Evolutionary conservation across 2,797 vertebrate species (phyloP).

Genomic region (Phoebastria nigripes): DNA sequence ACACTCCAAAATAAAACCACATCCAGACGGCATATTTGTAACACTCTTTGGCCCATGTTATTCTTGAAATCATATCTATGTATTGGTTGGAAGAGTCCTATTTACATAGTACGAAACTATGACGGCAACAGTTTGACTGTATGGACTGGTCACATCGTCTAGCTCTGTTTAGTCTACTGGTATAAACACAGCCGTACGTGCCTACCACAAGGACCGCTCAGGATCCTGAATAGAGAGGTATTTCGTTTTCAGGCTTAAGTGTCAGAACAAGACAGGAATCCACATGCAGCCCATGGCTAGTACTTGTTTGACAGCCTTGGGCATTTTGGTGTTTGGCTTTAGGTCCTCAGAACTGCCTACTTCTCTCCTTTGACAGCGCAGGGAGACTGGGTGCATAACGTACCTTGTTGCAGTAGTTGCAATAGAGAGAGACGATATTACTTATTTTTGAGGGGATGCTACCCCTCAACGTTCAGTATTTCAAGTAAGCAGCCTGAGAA

Average conservation of each 20-base stretch:
- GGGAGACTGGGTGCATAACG: not conserved
- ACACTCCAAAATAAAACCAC: not conserved
- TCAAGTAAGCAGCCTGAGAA: not conserved
- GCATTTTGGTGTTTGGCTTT: not conserved
- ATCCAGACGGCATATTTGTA: not conserved
- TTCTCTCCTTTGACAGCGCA: not conserved
- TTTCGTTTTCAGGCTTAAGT: not conserved
- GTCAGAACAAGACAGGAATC: not conserved
- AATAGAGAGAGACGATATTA: not conserved
- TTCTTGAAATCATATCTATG: not conserved
- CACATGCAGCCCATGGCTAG: not conserved
- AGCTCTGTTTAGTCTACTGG: not conserved
- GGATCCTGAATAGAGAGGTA: not conserved
- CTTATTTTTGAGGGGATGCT: not conserved
- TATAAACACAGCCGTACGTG: accelerated
- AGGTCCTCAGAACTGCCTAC: not conserved
- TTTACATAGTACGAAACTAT: not conserved
- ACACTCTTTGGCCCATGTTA: not conserved
- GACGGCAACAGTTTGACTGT: not conserved
- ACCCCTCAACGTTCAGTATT: not conserved
- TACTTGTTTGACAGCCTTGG: not conserved
- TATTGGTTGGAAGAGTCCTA: not conserved
- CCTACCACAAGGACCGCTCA: not conserved
- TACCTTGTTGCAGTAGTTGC: not conserved
- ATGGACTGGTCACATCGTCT: not conserved